Evolutionary conservation across 2,113 vertebrate genomes (phyloP).

Genomic region (Oplegnathus fasciatus): DNA sequence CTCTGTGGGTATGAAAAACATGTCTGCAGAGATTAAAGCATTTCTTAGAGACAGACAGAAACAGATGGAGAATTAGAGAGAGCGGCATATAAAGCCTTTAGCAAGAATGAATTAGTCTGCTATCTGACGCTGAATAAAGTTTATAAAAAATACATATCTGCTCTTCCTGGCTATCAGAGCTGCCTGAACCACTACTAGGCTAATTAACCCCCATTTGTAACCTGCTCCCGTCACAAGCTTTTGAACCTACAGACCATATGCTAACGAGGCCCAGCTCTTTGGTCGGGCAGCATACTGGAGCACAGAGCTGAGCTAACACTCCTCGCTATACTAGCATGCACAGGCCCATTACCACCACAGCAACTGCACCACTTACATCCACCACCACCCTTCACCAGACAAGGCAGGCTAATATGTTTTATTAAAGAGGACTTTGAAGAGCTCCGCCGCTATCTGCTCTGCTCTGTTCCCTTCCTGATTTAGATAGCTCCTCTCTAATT

Average conservation of each 20-base stretch:
- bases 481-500: conserved; percentile 73
- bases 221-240: conserved; percentile 35
- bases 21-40: conserved; percentile 50
- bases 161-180: conserved; percentile 43
- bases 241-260: conserved; percentile 53
- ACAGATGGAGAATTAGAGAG: conserved; percentile 49
- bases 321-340: not conserved
- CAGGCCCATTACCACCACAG: conserved; percentile 37
- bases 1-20: conserved; percentile 34
- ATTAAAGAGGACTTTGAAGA: conserved; percentile 84
- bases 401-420: conserved; percentile 77
- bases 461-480: conserved; percentile 60
- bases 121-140: conserved; percentile 49
- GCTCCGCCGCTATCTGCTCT: conserved; percentile 61
- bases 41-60: conserved; percentile 35
- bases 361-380: conserved; percentile 25
- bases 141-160: conserved; percentile 54
- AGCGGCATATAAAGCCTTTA: conserved; percentile 34
- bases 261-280: conserved; percentile 51
- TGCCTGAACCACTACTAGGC: conserved; percentile 22
- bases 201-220: conserved; percentile 74
- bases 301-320: conserved; percentile 24
- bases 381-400: conserved; percentile 41
- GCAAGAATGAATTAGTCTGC: conserved; percentile 45
- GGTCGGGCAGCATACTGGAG: conserved; percentile 1